Percentiles rank a stretch among this genome's conserved stretches.
Evolutionary conservation across 2,888 invertebrate species (phyloP).

Genomic region (Linyphia triangularis): DNA sequence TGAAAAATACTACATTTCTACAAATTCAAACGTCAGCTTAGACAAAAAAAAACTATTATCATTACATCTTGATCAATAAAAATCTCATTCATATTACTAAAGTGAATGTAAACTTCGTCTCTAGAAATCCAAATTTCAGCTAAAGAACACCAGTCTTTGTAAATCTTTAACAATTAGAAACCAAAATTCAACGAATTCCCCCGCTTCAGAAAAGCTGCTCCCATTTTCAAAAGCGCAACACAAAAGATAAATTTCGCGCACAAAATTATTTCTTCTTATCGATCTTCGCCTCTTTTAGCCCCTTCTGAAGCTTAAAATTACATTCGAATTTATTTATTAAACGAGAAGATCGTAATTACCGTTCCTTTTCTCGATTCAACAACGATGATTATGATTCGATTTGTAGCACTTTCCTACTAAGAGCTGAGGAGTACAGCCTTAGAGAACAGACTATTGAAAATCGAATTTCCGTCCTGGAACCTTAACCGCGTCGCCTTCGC

Average conservation of each 20-base stretch:
- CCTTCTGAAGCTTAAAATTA: constrained; percentile 40
- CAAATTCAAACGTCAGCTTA: too few relatives aligned
- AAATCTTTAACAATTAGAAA: background rate
- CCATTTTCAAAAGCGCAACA: background rate
- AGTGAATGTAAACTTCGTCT: too few relatives aligned
- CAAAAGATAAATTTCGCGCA: background rate
- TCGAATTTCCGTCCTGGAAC: constrained; percentile 36
- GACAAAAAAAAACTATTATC: too few relatives aligned
- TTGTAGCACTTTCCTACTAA: constrained; percentile 30
- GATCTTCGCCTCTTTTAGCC: constrained; percentile 32
- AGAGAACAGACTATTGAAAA: constrained; percentile 60
- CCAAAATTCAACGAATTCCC: background rate
- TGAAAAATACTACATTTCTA: too few relatives aligned
- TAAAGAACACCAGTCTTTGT: background rate
- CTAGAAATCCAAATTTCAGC: background rate
- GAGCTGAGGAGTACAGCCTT: constrained; percentile 20
- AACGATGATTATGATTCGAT: constrained; percentile 70
- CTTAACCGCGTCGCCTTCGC: constrained; percentile 33
- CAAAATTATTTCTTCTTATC: constrained; percentile 55
- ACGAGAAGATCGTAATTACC: constrained; percentile 62
- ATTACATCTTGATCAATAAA: too few relatives aligned
- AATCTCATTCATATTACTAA: too few relatives aligned
- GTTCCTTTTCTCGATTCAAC: constrained; percentile 56
- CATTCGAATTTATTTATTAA: constrained; percentile 69
- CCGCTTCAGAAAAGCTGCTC: background rate